Evolutionary conservation across 2,113 vertebrate species (phyloP).

Genomic region (Sialia sialis): DNA sequence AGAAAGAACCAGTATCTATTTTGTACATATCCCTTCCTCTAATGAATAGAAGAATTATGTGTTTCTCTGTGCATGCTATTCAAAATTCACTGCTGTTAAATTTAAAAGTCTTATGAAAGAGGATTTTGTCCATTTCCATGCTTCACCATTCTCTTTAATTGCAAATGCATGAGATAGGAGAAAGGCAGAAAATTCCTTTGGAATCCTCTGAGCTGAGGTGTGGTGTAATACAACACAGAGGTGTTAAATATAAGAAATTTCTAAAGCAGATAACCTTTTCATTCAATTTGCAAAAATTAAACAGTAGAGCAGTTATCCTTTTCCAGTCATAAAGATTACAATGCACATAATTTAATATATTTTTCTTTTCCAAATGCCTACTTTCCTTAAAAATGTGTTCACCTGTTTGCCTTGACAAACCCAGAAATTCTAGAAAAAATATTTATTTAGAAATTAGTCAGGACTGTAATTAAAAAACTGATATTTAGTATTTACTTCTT

Average conservation of each 20-base stretch:
- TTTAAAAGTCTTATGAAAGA: not conserved
- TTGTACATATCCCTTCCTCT: not conserved
- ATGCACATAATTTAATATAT: not conserved
- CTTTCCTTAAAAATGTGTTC: not conserved
- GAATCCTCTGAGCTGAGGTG: not conserved
- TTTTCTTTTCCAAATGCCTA: not conserved
- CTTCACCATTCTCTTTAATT: not conserved
- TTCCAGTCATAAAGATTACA: not conserved
- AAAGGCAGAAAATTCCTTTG: not conserved
- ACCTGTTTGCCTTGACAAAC: not conserved
- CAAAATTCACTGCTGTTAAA: not conserved
- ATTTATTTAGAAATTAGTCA: not conserved
- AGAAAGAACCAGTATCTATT: not conserved
- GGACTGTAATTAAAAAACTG: not conserved
- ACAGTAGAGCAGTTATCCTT: not conserved
- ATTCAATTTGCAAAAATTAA: not conserved
- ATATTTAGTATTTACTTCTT: not conserved
- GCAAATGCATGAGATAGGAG: not conserved
- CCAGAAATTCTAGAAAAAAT: not conserved
- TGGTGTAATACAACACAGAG: not conserved
- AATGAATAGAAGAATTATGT: not conserved
- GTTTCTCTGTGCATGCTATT: not conserved
- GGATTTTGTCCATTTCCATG: not conserved
- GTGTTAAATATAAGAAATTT: not conserved
- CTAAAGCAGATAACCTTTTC: not conserved